Base-by-base conservation (phyloP, 2,888 invertebrate species). In the Nudaria mundana region DNA sequence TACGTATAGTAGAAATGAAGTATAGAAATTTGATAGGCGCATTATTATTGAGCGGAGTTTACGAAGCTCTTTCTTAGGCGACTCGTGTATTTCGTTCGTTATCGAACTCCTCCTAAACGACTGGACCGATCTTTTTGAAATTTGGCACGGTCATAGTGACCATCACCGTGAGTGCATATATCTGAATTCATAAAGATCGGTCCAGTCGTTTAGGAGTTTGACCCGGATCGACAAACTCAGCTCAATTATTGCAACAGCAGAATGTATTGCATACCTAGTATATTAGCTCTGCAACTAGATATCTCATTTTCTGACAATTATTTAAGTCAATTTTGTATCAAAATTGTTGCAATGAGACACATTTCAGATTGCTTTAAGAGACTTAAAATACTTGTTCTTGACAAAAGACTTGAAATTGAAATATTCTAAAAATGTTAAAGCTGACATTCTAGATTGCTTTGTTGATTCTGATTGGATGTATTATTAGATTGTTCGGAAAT, bases 401-500 rank as follows among this genome's bases (percentile, higher is more conserved):
- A 56, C 49, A 10, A 52, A 37, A 28, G 29, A 43, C 40, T 13
- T 47, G 1, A 51, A 47, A 13, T 44, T 50, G 39, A 48, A 10
- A 14, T 56, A 47, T 13, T 39, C 7, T 39, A 29, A 47, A 8
- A 50, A 45, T 42, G 8, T 2, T 23, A 35, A 52, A 24, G 18
- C 40, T 40, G 39, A 50, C 28, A 33, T 44, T 8, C 6, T 52
- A 6, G 50, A 50, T 38, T 52, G 40, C 20, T 20, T 28, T 18
- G 35, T 35, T 2, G 35, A 40, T 31, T 8, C 40, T 26, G 35
- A 40, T 35, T 40, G 30, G 30, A 3, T 66, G 40, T 51, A 37
- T 66, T 2, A 64, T 71, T 15, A 59, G 62, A 63, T 34, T 71
- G 7, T 68, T 49, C 56, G 58, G 58, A 14, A 68, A 68, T 38